Base-by-base conservation (phyloP, 2,888 invertebrate species). In the Masnerella sp. region DNA sequence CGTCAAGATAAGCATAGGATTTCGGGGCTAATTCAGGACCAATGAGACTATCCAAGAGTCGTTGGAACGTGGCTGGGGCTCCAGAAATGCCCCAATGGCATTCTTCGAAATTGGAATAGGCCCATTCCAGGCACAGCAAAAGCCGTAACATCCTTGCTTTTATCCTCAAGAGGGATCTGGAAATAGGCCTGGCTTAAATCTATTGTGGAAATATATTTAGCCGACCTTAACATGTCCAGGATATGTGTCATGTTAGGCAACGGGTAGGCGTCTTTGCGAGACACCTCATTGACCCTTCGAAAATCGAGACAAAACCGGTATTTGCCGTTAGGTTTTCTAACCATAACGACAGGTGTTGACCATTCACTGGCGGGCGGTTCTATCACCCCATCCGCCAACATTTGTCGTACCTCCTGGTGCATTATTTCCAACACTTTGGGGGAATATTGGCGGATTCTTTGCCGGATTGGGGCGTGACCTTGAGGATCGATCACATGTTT, bases 101-200 rank as follows among this genome's bases (percentile, higher is more conserved):
- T 73, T 0, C 70, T 11, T 9, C 11, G 45, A 20, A 74, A 75
- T n/a, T 75, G 73, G 9, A 62, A 75, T 0, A 73, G 36, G 5
- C 72, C 74, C 5, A 52, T 64, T 0, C 72, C 69, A 2, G 65
- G 69, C 0, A 74, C 65, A 1, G 49, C 18, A 14, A 74, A 76
- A 1, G 77, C 73, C 4, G 54, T 52, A 4, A 75, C 71, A 8
- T 78, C 77, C 7, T 65, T 28, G 3, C 76, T 77, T 0, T 51
- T 30, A 17, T 75, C 54, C 2, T 36, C 67, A 45, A 81, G 20
- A 1, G 62, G 38, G 2, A 84, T 75, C 47, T 85, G 82, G 42
- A 73, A 78, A 51, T 81, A 84, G 0, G 82, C 83, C 2, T 75
- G 73, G 17, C 74, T 79, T 7, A 79, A 51, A 59, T 86, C 85